Percentiles rank a stretch among this genome's conserved stretches.
Conservation (phyloP, 2,888 invertebrate genomes). For the Ethmia dodecea region DNA sequence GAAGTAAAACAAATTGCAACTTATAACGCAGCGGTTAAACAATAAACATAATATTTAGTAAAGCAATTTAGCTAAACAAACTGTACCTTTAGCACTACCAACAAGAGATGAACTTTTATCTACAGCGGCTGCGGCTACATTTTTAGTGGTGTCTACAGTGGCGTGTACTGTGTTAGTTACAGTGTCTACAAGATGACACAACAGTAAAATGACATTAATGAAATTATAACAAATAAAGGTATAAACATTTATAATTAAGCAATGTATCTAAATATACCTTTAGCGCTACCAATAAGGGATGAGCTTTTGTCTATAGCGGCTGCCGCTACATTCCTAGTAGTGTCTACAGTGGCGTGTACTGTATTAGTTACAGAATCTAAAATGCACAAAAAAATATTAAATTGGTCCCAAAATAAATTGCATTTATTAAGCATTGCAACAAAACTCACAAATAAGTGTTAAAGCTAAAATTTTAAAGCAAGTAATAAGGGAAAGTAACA, state of each 20-base stretch:
- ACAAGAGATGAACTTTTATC: conserved; percentile 37
- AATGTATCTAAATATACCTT: no score
- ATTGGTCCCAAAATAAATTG: background rate
- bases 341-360: conserved; percentile 60
- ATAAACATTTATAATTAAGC: conserved; percentile 14
- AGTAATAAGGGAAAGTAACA: no score
- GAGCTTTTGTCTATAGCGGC: conserved; percentile 37
- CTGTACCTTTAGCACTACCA: conserved; percentile 33
- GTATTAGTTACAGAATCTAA: conserved; percentile 16
- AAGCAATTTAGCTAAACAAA: conserved; percentile 21
- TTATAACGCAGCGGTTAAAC: conserved; percentile 20
- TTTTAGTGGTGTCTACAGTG: conserved; percentile 39
- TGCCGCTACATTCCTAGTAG: conserved; percentile 52
- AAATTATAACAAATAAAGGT: conserved; percentile 1
- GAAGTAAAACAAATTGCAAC: background rate
- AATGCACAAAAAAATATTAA: conserved; percentile 11
- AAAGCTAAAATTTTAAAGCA: no score
- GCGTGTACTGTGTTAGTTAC: conserved; percentile 26
- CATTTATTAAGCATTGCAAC: background rate
- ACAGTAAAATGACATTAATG: conserved; percentile 2
- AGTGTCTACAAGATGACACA: conserved; percentile 24
- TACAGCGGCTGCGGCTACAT: conserved; percentile 34
- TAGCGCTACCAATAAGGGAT: conserved; percentile 27
- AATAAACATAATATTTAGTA: background rate
- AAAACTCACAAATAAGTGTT: no score